Base-by-base conservation (phyloP, 2,113 vertebrate genomes). In the Apeltes quadracus region DNA sequence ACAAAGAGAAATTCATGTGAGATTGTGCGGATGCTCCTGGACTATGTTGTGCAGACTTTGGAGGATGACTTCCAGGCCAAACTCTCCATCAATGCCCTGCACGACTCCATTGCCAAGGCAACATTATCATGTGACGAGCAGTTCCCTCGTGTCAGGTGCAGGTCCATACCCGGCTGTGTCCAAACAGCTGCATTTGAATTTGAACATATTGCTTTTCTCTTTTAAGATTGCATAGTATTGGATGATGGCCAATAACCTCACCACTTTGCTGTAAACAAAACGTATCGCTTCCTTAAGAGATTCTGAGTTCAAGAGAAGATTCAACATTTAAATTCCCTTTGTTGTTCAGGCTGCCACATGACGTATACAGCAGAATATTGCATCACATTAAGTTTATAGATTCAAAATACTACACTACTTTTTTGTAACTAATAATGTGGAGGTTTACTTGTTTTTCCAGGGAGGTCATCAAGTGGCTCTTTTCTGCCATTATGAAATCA, bases 21-120 rank as follows among this genome's bases (percentile, higher is more conserved):
- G 0, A 91, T 94, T 5, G 74, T 90, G n/a, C 81, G 94, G 44
- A 92, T 98, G 66, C 91, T 98, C 59, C 86, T 98, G 77, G 96
- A 97, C 54, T 99, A 98, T 0, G 90, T 95, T 5, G 90, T 97
- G 0, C 96, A 96, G 87, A 98, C 96, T 20, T 87, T 99, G 69
- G 95, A 98, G 72, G 98, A 99, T 0, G 96, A 99, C 75, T 97
- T 97, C 79, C 92, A 94, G 56, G 85, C 90, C 44, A 93, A 84
- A 44, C 68, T 94, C 64, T 89, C 87, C 41, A 54, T 63, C 15
- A 91, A 90, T 27, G 29, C 81, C 55, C 91, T 95, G 50, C 91
- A 94, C 34, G 92, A 90, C 1, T 95, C 96, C 0, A 94, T 99
- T 6, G 94, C 94, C 68, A 97, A 93, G 80, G 76, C 82, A 1